Conservation (phyloP, 2,113 vertebrate species). For the Apodemus sylvaticus region DNA sequence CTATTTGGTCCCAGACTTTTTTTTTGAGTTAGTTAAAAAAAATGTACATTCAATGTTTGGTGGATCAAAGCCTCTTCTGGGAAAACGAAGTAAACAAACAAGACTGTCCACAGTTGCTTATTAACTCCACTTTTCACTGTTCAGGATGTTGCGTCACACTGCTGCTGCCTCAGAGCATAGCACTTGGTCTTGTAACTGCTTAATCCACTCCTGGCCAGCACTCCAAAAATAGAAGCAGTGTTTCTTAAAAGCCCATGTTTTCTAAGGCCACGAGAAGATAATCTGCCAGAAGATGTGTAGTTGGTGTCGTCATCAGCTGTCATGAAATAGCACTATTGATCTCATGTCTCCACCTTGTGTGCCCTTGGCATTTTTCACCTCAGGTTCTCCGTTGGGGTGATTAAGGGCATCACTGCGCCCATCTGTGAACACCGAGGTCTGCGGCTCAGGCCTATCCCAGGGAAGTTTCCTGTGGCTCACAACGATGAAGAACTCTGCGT, state of each 20-base stretch:
- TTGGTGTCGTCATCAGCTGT: slow-evolving; percentile 63
- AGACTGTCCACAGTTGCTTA: slow-evolving; percentile 84
- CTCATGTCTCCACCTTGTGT: slow-evolving; percentile 71
- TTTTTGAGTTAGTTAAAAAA: slow-evolving; percentile 90
- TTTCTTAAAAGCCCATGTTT: slow-evolving; percentile 93
- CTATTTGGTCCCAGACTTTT: slow-evolving; percentile 91
- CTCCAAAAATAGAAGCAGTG: slow-evolving; percentile 85
- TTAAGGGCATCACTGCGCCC: slow-evolving; percentile 51
- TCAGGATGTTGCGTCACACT: slow-evolving; percentile 72
- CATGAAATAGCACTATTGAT: slow-evolving; percentile 79
- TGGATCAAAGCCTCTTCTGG: slow-evolving; percentile 89
- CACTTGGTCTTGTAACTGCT: slow-evolving; percentile 85
- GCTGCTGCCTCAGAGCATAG: slow-evolving; percentile 85
- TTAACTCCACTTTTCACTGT: slow-evolving; percentile 71
- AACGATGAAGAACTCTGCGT: slow-evolving; percentile 99
- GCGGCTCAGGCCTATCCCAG: slow-evolving; percentile 42
- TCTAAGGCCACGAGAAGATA: slow-evolving; percentile 95
- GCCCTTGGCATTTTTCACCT: slow-evolving; percentile 68
- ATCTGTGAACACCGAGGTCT: slow-evolving; percentile 78
- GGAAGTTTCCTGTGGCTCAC: slow-evolving; percentile 86
- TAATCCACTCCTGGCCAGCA: slow-evolving; percentile 85
- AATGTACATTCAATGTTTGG: slow-evolving; percentile 95
- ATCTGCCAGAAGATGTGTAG: slow-evolving; percentile 84
- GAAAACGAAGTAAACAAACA: slow-evolving; percentile 88
- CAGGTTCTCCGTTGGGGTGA: slow-evolving; percentile 51